Percentiles rank a stretch among this genome's conserved stretches.
Evolutionary conservation across 2,113 vertebrate species (phyloP).

Genomic region (Rynchops niger): DNA sequence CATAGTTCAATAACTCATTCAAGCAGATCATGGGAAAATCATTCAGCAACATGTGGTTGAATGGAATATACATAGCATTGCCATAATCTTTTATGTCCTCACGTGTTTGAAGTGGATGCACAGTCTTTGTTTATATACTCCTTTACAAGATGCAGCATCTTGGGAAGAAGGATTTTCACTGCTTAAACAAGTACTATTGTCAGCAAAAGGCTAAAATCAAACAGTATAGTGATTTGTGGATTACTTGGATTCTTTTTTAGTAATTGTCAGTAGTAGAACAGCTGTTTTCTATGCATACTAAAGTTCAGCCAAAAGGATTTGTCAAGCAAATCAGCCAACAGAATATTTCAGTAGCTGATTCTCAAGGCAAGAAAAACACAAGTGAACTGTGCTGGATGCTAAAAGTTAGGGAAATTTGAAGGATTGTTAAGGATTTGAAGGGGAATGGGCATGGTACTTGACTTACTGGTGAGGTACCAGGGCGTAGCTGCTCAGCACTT

Average conservation of each 20-base stretch:
- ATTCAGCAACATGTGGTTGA: background rate
- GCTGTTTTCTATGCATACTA: background rate
- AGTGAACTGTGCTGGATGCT: background rate
- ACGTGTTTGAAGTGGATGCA: background rate
- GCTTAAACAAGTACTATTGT: background rate
- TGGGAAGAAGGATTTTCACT: background rate
- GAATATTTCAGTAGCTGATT: background rate
- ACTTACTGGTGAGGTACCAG: too few species aligned
- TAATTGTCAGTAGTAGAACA: background rate
- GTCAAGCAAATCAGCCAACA: background rate
- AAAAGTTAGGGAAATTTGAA: background rate
- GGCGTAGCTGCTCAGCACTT: too few species aligned
- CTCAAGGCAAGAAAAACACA: background rate
- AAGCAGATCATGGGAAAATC: background rate
- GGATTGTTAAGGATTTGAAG: too few species aligned
- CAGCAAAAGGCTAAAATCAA: background rate
- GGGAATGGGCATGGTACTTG: too few species aligned
- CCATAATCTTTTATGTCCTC: background rate
- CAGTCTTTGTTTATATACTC: background rate
- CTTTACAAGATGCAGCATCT: background rate
- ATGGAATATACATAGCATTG: background rate
- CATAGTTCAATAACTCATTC: background rate
- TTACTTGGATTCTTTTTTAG: background rate
- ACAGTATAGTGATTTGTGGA: background rate
- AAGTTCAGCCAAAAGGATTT: slow-evolving; percentile 21